Base-by-base conservation (phyloP, 2,797 vertebrate species). In the Lepilemur septentrionalis region DNA sequence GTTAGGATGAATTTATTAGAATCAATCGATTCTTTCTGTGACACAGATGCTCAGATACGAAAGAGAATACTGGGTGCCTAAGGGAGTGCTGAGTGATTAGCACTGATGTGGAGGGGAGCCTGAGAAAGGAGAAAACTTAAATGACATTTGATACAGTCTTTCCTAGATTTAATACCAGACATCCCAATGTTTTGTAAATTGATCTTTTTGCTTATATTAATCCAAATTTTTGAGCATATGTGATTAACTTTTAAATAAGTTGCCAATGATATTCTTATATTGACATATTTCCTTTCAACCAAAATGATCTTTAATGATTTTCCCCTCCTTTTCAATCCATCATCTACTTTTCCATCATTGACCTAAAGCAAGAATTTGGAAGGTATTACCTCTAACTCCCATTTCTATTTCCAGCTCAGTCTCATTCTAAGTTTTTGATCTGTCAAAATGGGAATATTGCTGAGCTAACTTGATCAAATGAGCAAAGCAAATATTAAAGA, bases 1-100 rank as follows among this genome's bases (percentile, higher is more conserved):
- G 59, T 89, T 93, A 46, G 35, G 59, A 41, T 95, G 87, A 94
- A 38, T 93, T 95, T 88, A 93, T 96, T 94, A 94, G 75, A 59
- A 89, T 72, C 75, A 70, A 20, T 94, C 0, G 1, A 92, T 95
- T 92, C 41, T 85, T n/a, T 63, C 46, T 96, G 30, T 92, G 88
- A 83, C 25, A 87, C 57, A 96, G 73, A 81, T 91, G 52, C n/a
- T 92, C 32, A 15, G 38, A 90, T 72, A 93, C 35, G n/a, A 61
- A 84, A 83, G 79, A 96, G 82, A 92, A 93, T 75, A 70, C 73
- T 76, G 12, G 32, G 50, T 91, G 57, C 76, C 82, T 80, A 86
- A 88, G 63, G 72, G 61, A 97, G 78, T 89, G 43, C 80, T 61
- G 57, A 86, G 23, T 94, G 67, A 78, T 86, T 89, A 89, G 35